Percentiles rank a stretch among this genome's conserved stretches.
Evolutionary conservation across 2,797 vertebrate species (phyloP).

Genomic region (Tenualosa ilisha): DNA sequence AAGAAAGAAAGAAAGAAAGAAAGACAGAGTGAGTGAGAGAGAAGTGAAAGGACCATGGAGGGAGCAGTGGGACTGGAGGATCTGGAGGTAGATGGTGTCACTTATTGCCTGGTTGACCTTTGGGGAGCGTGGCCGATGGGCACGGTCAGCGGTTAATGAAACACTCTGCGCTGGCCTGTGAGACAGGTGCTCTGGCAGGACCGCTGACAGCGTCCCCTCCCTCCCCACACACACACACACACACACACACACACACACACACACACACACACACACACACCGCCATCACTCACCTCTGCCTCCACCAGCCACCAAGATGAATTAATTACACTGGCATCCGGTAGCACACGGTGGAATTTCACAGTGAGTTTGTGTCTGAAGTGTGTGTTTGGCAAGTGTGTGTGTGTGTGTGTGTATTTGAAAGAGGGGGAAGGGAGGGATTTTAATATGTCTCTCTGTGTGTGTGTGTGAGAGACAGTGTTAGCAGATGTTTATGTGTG

Average conservation of each 20-base stretch:
- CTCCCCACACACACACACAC: too few species aligned
- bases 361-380: not conserved
- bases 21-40: not conserved
- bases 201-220: not conserved
- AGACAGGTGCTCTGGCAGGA: not conserved
- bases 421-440: not conserved
- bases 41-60: too few species aligned
- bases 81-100: not conserved
- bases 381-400: not conserved
- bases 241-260: too few species aligned
- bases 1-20: not conserved
- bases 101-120: slow-evolving; percentile 1
- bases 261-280: too few species aligned
- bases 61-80: not conserved
- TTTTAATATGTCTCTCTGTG: not conserved
- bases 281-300: not conserved
- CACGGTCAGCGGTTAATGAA: not conserved
- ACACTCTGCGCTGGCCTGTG: not conserved
- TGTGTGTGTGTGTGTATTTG: not conserved
- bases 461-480: not conserved
- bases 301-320: not conserved
- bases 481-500: not conserved
- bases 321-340: slow-evolving; percentile 6
- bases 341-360: slow-evolving; percentile 3
- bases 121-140: not conserved